phyloP scores from a whole-genome alignment of 2,797 vertebrate species.

The Sitta carolinensis region DNA sequence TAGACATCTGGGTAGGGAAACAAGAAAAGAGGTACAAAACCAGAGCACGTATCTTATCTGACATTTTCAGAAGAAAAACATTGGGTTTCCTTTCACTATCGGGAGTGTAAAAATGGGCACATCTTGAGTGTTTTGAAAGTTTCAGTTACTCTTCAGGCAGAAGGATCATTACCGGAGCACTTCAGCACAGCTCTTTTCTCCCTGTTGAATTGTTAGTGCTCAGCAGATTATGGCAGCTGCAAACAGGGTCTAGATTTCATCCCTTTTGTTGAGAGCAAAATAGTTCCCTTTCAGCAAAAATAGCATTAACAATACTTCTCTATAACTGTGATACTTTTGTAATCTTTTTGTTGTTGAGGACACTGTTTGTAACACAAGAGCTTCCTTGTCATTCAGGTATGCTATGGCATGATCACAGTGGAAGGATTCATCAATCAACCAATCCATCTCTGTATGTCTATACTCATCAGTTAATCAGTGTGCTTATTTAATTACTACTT shows the following conservation, averaged over 20 bases:
- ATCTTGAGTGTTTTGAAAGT: conserved; percentile 52
- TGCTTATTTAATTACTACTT: conserved; percentile 40
- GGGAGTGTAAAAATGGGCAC: not conserved
- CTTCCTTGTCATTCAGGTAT: not conserved
- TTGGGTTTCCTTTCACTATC: not conserved
- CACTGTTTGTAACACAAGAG: not conserved
- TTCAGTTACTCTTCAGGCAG: conserved; percentile 32
- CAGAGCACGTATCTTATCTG: not conserved
- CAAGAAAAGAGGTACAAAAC: not conserved
- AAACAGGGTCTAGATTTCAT: conserved; percentile 25
- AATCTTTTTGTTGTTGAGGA: not conserved
- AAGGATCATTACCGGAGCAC: conserved; percentile 25
- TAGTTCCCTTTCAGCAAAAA: conserved; percentile 12
- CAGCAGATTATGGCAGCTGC: conserved; percentile 24
- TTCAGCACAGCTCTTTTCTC: conserved; percentile 35
- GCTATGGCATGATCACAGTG: not conserved
- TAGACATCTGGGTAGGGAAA: conserved; percentile 1
- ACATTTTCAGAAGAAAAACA: conserved; percentile 28
- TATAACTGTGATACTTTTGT: not conserved
- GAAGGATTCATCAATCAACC: not conserved
- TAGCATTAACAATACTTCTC: not conserved
- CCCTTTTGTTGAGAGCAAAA: conserved; percentile 42
- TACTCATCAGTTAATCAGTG: not conserved
- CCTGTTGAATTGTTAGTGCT: not conserved
- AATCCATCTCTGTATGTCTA: not conserved